Evolutionary conservation across 2,888 invertebrate species (phyloP).

Genomic region (Dolichomitus sp.): DNA sequence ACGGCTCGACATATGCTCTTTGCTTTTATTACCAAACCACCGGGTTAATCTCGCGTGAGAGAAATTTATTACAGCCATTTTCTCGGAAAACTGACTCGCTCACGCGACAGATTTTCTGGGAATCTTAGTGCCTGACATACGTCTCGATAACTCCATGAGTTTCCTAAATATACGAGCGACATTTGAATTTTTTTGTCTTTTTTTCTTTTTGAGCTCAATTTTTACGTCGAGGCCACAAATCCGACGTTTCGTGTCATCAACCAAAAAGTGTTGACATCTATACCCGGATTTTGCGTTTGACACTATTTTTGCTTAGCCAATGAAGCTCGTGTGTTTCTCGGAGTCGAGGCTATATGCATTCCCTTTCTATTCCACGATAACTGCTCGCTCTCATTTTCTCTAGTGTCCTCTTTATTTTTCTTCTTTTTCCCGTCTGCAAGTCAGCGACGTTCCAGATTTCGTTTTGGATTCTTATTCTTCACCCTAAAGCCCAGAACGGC

Average conservation of each 20-base stretch:
- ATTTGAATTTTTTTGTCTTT: neutral
- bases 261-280: neutral
- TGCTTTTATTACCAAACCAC: conserved; percentile 27
- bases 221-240: neutral
- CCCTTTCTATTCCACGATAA: neutral
- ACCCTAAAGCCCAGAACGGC: conserved; percentile 6
- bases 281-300: neutral
- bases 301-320: neutral
- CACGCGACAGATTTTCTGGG: conserved; percentile 28
- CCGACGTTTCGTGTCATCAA: conserved; percentile 2
- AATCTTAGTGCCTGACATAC: neutral
- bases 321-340: neutral
- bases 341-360: neutral
- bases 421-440: neutral
- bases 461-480: neutral
- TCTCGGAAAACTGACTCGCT: conserved; percentile 20
- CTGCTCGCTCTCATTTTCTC: neutral
- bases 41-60: conserved; percentile 35
- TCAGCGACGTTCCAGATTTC: conserved; percentile 12
- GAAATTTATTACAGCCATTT: conserved; percentile 21
- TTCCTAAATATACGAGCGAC: conserved; percentile 19
- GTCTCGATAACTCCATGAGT: conserved; percentile 12
- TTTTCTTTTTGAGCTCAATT: neutral
- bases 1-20: conserved; percentile 17
- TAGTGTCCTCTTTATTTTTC: neutral